phyloP scores from a whole-genome alignment of 2,797 vertebrate genomes.

The Gambelia wislizenii region DNA sequence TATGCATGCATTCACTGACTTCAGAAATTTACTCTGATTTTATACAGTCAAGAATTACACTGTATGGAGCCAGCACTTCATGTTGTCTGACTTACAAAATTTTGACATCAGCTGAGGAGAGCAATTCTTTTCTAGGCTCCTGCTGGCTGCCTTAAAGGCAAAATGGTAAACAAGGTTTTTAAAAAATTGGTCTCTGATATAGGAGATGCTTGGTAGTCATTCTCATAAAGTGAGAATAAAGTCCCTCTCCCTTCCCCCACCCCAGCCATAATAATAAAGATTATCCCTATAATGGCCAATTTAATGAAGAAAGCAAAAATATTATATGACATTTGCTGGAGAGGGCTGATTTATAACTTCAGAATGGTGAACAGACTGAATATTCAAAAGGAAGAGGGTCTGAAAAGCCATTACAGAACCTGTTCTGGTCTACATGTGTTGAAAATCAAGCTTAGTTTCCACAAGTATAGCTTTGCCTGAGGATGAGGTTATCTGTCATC shows the following conservation, averaged over 20 bases:
- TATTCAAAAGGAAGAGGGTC: neutral
- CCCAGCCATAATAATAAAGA: neutral
- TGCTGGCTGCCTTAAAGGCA: constrained; percentile 19
- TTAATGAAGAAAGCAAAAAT: neutral
- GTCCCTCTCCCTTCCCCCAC: neutral
- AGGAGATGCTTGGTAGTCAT: neutral
- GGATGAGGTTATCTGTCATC: no score
- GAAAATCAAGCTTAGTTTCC: neutral
- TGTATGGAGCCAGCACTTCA: neutral
- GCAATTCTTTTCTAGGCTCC: constrained; percentile 6
- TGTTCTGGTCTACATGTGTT: neutral
- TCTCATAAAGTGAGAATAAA: neutral
- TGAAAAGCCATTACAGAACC: neutral
- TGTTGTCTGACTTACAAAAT: constrained; percentile 21
- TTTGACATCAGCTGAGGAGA: constrained; percentile 29
- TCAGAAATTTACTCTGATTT: constrained; percentile 9
- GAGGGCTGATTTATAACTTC: neutral
- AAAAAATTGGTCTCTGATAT: neutral
- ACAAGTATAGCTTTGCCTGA: no score
- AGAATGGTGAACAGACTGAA: neutral
- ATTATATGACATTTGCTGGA: neutral
- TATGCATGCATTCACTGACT: neutral
- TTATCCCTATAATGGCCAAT: neutral
- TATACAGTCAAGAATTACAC: constrained; percentile 2
- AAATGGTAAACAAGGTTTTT: constrained; percentile 10